Evolutionary conservation across 2,797 vertebrate species (phyloP), one percentile per base, ranked within the genome.

Genomic region (Pygocentrus nattereri): DNA sequence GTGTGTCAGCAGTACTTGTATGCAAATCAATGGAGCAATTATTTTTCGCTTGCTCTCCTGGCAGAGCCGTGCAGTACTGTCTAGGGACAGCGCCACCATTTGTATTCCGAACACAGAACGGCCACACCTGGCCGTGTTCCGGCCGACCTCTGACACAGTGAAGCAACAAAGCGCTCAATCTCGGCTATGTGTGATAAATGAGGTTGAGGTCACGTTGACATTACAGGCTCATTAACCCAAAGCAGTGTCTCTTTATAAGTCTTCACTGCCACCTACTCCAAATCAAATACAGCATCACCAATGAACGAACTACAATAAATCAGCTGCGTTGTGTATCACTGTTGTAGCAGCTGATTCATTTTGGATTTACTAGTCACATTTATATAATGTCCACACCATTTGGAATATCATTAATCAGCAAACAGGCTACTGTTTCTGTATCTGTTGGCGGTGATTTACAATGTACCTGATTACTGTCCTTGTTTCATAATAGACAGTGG

Each of bases 191-290:
- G 79, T 90, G 85, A 91, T 88, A 82, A 90, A 90, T 86, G 86
- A 82, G 86, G 79, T 84, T 67, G 12, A 81, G 88, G 85, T 91
- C 34, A 2, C 23, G 34, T 71, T 82, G 80, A 85, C 71, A 41
- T 82, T 81, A 85, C 59, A 44, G 85, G 76, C 86, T 91, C 84
- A 88, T 90, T 92, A 92, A 88, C 76, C 85, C 84, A 84, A 88
- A 82, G 80, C 75, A 82, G 25, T 79, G 44, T 70, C 79, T 69
- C 76, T 83, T 85, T 88, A 87, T 78, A 83, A 74, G 83, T 81
- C 52, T 65, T 81, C n/a, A 65, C 65, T 52, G n/a, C 38, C 81
- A 83, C 65, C 83, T 75, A 75, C 79, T 59, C 52, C 80, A 76
- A 78, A 86, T 86, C 83, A 80, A 84, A 76, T 6, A 34, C n/a